phyloP scores from a whole-genome alignment of 1,140 invertebrate species.

The Drosophila azteca region DNA sequence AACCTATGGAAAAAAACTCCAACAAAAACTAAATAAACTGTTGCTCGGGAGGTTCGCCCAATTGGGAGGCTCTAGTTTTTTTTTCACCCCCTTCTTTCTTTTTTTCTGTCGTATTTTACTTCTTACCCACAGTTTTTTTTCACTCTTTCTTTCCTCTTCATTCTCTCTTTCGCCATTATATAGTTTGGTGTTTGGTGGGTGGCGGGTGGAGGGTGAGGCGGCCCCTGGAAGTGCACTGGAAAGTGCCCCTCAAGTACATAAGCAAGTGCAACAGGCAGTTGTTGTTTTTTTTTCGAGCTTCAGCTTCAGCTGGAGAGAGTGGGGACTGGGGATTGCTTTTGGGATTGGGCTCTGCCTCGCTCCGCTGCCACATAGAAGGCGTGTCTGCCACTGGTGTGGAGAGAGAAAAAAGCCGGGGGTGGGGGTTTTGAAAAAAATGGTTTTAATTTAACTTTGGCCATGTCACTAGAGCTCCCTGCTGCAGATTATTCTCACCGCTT shows the following conservation, averaged over 20 bases:
- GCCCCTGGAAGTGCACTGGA: conserved; percentile 46
- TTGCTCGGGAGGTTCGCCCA: conserved; percentile 44
- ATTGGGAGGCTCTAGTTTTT: conserved; percentile 61
- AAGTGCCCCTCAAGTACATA: conserved; percentile 56
- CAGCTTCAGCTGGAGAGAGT: conserved; percentile 25
- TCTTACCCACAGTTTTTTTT: conserved; percentile 52
- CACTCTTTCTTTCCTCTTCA: conserved; percentile 35
- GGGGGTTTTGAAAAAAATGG: conserved; percentile 59
- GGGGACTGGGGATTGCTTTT: conserved; percentile 11
- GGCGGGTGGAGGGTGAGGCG: background rate
- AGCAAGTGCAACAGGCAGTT: conserved; percentile 77
- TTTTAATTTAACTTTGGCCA: conserved; percentile 75
- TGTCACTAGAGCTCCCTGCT: conserved; percentile 29
- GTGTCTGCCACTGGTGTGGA: conserved; percentile 40
- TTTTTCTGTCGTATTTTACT: conserved; percentile 50
- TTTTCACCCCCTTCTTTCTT: conserved; percentile 18
- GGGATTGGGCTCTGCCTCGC: conserved; percentile 16
- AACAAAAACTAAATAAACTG: conserved; percentile 76
- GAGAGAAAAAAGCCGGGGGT: conserved; percentile 6
- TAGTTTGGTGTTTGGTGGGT: conserved; percentile 25
- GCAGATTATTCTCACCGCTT: background rate
- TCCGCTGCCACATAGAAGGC: conserved; percentile 43
- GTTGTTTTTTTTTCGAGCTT: conserved; percentile 41
- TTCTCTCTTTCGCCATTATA: conserved; percentile 32
- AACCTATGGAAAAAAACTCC: conserved; percentile 5